A percentile compares a stretch with the other conserved stretches of the same genome.
phyloP scores from a whole-genome alignment of 92 coral and sea anemone genomes.

The Virgularia gustaviana region DNA sequence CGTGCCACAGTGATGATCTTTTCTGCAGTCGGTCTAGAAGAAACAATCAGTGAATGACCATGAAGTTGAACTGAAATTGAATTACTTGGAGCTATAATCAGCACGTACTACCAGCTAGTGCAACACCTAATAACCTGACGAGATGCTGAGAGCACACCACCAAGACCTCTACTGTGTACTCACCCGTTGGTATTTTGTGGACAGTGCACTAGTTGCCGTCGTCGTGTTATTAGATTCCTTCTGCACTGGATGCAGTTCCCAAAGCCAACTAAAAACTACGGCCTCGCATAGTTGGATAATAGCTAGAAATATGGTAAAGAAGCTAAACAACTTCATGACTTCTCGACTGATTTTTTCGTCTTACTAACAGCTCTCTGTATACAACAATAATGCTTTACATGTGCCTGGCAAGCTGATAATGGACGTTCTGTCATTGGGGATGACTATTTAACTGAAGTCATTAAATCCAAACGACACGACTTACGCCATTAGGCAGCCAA shows the following conservation, averaged over 20 bases:
- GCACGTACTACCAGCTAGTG: neutral
- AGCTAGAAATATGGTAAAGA: neutral
- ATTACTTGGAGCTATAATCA: neutral
- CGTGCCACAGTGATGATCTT: conserved; percentile 72
- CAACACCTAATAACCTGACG: neutral
- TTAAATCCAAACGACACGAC: neutral
- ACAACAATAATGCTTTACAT: too few relatives aligned
- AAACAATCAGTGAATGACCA: neutral
- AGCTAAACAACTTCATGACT: conserved; percentile 3
- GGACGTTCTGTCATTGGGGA: conserved; percentile 2
- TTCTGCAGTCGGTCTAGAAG: conserved; percentile 61
- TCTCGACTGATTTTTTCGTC: too few relatives aligned
- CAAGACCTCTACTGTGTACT: too few relatives aligned
- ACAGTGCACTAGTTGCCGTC: too few relatives aligned
- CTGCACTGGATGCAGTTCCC: conserved; percentile 59
- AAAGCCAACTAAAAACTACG: conserved; percentile 81
- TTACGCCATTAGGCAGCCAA: conserved; percentile 19
- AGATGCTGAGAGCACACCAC: neutral
- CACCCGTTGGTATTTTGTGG: too few relatives aligned
- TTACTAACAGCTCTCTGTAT: too few relatives aligned
- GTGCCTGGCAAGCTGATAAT: neutral
- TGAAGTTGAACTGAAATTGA: neutral
- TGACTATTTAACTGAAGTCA: conserved; percentile 16
- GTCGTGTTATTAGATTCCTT: neutral
- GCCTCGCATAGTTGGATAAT: conserved; percentile 47